Percentiles rank a stretch among this genome's conserved stretches.
Evolutionary conservation across 2,113 vertebrate species (phyloP).

Genomic region (Osmerus mordax): DNA sequence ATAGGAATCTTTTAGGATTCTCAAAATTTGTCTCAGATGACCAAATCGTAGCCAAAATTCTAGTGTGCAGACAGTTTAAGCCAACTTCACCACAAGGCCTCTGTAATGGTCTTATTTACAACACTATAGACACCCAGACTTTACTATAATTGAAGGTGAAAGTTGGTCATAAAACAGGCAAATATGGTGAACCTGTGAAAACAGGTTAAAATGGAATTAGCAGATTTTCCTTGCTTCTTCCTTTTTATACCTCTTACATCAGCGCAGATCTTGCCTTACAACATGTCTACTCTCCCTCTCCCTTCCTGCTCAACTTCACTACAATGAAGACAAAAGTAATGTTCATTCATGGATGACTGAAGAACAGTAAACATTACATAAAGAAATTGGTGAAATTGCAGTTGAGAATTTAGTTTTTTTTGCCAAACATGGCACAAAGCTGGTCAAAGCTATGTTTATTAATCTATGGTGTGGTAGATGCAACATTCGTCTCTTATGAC

Average conservation of each 20-base stretch:
- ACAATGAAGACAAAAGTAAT: too few relatives aligned
- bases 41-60: too few relatives aligned
- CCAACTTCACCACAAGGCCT: neutral
- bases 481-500: constrained; percentile 1
- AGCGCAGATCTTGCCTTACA: neutral
- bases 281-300: neutral
- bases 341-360: too few relatives aligned
- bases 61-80: too few relatives aligned
- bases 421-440: neutral
- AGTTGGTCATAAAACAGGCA: neutral
- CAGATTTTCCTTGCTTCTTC: neutral
- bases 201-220: neutral
- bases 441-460: neutral
- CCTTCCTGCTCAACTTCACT: neutral
- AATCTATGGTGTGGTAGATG: neutral
- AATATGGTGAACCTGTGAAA: neutral
- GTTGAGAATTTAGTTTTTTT: neutral
- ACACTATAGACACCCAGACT: neutral
- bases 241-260: neutral
- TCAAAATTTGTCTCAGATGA: too few relatives aligned
- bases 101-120: neutral
- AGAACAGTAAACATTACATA: too few relatives aligned
- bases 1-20: too few relatives aligned
- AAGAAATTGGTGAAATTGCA: too few relatives aligned
- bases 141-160: neutral